These are phyloP conservation scores for Cyanoliseus patagonus DNA, from an alignment of 2,113 vertebrate species.

Conservation along the genomic window DNA sequence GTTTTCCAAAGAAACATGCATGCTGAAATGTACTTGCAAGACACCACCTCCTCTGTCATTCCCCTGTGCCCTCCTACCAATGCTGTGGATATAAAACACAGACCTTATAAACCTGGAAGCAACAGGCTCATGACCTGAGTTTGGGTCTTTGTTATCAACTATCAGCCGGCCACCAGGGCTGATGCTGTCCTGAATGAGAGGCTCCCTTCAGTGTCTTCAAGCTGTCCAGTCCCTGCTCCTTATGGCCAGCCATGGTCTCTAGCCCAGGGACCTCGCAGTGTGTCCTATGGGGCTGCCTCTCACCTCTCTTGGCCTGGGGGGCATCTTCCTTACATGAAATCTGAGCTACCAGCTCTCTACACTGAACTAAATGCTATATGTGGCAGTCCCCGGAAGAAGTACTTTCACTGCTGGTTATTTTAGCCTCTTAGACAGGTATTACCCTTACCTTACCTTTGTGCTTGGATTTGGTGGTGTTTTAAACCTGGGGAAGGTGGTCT, in stretches of 20 bases:
- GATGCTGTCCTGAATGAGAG: not conserved
- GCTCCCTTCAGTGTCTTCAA: not conserved
- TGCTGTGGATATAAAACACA: not conserved
- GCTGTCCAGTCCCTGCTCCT: not conserved
- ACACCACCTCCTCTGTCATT: not conserved
- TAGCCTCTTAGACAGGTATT: not conserved
- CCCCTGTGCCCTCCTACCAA: not conserved
- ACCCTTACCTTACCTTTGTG: not conserved
- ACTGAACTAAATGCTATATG: not conserved
- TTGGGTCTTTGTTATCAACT: not conserved
- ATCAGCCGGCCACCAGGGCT: not conserved
- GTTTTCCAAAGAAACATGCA: not conserved
- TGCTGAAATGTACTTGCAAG: not conserved
- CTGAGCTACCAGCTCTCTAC: not conserved
- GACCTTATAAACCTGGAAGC: not conserved
- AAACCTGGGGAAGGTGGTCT: not conserved
- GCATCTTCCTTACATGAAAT: not conserved
- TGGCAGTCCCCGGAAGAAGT: not conserved
- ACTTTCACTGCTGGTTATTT: not conserved
- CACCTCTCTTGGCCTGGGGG: not conserved
- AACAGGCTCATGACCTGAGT: not conserved
- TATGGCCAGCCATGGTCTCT: fast-evolving
- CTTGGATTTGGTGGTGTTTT: not conserved
- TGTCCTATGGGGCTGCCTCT: not conserved
- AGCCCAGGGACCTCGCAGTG: not conserved